Base-by-base conservation (phyloP, 92 coral and sea anemone species). In the Bergia sp. region DNA sequence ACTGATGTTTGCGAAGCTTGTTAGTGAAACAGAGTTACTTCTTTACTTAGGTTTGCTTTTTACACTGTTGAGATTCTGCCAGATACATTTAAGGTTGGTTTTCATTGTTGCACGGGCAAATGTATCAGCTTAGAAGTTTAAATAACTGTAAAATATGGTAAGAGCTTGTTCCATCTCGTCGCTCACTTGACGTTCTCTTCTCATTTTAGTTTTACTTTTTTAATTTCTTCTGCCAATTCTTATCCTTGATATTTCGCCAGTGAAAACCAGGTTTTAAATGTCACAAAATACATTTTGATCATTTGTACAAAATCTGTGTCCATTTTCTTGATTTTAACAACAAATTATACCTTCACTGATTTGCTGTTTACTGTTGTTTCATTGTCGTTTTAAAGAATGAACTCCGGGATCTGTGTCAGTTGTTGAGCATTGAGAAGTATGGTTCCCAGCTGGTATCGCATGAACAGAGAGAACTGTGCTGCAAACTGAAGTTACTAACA, bases 401-500 rank as follows among this genome's bases (percentile, higher is more conserved):
- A 43, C 47, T 84, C 4, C 58, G 55, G 45, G 23, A 18, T 44
- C 79, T 69, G 7, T 84, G 87, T 38, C 78, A 71, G 67, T 40
- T 71, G 38, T 73, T 84, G 43, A 47, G 41, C 61, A 84, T 29
- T 18, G 77, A 29, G 41, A 84, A 84, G 37, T 74, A n/a, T 20
- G 23, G 67, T 38, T 36, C 15, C 41, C 87, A 20, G 43, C 49
- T 37, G 78, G 49, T 75, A 6, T 37, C 38, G 42, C 64, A 45
- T 45, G 66, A 72, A 84, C 79, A 71, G 50, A 36, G 79, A 36
- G n/a, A 84, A 45, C 87, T 84, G n/a, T 20, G 18, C 16, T 69
- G 67, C 65, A 74, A 72, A 49, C 87, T 84, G 43, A 84, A 84
- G 15, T 44, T 84, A 3, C 78, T 84, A 29, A 43, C 79, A 49